These are phyloP conservation scores for Drosophila persimilis DNA, from an alignment of 1,140 invertebrate species.

Conservation along the genomic window DNA sequence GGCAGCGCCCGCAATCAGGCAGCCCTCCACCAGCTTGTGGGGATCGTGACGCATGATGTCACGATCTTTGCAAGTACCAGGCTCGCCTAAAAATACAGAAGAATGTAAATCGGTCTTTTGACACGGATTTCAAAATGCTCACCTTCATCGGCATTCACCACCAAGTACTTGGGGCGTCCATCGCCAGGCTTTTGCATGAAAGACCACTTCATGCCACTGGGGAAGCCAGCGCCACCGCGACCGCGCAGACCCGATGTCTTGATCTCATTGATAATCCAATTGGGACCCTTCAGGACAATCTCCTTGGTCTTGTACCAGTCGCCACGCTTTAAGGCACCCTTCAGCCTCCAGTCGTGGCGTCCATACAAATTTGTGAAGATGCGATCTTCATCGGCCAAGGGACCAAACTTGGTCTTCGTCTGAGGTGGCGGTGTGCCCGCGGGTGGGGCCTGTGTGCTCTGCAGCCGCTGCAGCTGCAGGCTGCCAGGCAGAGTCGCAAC, in stretches of 20 bases:
- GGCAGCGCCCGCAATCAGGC: constrained; percentile 95
- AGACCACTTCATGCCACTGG: constrained; percentile 99
- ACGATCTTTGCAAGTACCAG: constrained; percentile 99
- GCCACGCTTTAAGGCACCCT: constrained; percentile 95
- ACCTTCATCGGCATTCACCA: constrained; percentile 98
- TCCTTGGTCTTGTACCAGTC: constrained; percentile 99
- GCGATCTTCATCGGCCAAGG: constrained; percentile 95
- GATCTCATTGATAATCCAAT: constrained; percentile 99
- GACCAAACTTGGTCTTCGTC: constrained; percentile 88
- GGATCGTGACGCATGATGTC: constrained; percentile 99
- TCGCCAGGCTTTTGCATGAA: constrained; percentile 99
- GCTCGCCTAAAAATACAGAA: constrained; percentile 89
- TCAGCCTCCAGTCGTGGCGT: constrained; percentile 97
- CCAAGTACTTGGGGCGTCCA: constrained; percentile 98
- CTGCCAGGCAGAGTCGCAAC: constrained; percentile 52
- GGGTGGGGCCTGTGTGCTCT: constrained; percentile 77
- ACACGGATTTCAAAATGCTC: not conserved
- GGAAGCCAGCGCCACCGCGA: constrained; percentile 98
- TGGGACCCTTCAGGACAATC: constrained; percentile 96
- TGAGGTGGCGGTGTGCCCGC: constrained; percentile 85
- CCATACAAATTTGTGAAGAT: constrained; percentile 99
- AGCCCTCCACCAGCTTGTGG: constrained; percentile 99
- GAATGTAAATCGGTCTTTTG: not conserved
- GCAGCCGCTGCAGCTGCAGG: constrained; percentile 59
- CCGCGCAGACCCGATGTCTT: constrained; percentile 97